These are phyloP conservation scores for Tadarida brasiliensis DNA, from an alignment of 2,797 vertebrate genomes.

Conservation along the genomic window DNA sequence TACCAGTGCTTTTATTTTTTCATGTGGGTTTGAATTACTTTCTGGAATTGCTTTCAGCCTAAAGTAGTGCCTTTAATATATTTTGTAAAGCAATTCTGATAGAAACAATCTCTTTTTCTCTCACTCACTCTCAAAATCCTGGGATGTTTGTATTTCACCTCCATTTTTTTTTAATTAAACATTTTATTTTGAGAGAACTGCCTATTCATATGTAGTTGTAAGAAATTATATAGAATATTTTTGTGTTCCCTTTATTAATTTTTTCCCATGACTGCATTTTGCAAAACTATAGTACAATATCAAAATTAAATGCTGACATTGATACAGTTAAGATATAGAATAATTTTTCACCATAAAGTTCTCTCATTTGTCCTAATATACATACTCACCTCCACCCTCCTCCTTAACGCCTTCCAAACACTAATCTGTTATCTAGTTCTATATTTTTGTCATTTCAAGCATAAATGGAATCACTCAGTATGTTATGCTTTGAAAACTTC, in stretches of 20 bases:
- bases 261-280: neutral
- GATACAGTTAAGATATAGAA: neutral
- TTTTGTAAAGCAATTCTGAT: neutral
- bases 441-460: neutral
- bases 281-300: neutral
- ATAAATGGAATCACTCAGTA: neutral
- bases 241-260: neutral
- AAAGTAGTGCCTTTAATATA: neutral
- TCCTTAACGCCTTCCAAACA: neutral
- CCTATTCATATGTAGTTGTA: neutral
- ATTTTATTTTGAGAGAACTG: neutral
- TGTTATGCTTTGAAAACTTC: neutral
- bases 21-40: conserved; percentile 34
- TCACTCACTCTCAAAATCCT: neutral
- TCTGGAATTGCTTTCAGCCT: conserved; percentile 23
- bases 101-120: neutral
- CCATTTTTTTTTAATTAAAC: neutral
- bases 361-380: neutral
- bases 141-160: neutral
- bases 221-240: neutral
- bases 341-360: neutral
- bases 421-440: neutral
- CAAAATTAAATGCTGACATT: neutral
- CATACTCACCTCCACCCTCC: rapidly evolving
- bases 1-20: conserved; percentile 49